phyloP scores from a whole-genome alignment of 1,140 invertebrate genomes.

The Polypedilum vanderplanki region DNA sequence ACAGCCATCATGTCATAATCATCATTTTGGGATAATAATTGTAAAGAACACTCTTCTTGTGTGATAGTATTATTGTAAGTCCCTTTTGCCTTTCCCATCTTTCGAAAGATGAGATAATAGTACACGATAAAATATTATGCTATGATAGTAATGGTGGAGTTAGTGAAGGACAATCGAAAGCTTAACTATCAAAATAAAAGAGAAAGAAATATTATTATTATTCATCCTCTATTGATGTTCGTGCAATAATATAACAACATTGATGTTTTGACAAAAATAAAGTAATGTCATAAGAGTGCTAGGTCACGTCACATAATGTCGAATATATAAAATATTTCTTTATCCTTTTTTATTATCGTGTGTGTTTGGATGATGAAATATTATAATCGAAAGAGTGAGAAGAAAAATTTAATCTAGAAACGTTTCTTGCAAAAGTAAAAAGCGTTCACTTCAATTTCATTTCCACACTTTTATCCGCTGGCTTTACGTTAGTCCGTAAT shows the following conservation, averaged over 20 bases:
- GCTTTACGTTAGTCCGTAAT: too few relatives aligned
- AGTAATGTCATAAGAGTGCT: slow-evolving; percentile 1
- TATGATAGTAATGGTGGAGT: too few relatives aligned
- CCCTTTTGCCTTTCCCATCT: too few relatives aligned
- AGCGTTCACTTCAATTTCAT: neutral
- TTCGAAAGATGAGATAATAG: too few relatives aligned
- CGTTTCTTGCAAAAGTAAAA: neutral
- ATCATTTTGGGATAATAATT: neutral
- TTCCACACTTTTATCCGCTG: neutral
- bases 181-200: too few relatives aligned
- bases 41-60: neutral
- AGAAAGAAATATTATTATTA: too few relatives aligned
- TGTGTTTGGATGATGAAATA: neutral
- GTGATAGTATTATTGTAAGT: too few relatives aligned
- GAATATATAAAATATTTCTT: slow-evolving; percentile 19
- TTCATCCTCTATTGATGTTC: too few relatives aligned
- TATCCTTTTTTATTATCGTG: neutral
- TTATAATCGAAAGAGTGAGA: neutral
- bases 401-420: neutral
- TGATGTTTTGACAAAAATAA: neutral
- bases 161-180: too few relatives aligned
- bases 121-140: too few relatives aligned
- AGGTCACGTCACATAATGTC: slow-evolving; percentile 7
- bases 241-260: too few relatives aligned
- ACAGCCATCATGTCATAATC: slow-evolving; percentile 10